phyloP scores from a whole-genome alignment of 2,113 vertebrate genomes.

The Lontra canadensis region DNA sequence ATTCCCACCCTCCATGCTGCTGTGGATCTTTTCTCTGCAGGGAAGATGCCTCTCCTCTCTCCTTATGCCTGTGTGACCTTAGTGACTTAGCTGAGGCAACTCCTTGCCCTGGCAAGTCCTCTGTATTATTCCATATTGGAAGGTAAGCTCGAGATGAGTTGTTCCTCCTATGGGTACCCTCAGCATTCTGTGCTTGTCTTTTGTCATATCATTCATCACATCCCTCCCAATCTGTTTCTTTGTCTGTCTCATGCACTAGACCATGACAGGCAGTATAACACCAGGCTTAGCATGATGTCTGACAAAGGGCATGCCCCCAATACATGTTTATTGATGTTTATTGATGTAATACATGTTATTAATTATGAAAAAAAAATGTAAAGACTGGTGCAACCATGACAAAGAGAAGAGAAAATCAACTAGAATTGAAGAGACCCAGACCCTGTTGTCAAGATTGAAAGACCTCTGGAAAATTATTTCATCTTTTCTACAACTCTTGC shows the following conservation, averaged over 20 bases:
- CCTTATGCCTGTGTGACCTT: not conserved
- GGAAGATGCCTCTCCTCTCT: not conserved
- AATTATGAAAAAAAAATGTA: not conserved
- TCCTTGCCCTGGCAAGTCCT: not conserved
- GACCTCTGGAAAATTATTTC: not conserved
- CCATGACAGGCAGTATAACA: too few species aligned
- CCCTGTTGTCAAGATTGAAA: not conserved
- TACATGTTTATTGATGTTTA: not conserved
- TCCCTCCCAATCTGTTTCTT: not conserved
- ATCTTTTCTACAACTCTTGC: not conserved
- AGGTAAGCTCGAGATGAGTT: not conserved
- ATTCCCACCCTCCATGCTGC: not conserved
- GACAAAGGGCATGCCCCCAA: not conserved
- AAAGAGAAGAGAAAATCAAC: not conserved
- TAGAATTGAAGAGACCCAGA: not conserved
- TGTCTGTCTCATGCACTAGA: not conserved
- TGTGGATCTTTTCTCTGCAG: not conserved
- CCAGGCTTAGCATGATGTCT: not conserved
- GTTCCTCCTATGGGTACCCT: accelerated
- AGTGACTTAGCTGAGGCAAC: too few species aligned
- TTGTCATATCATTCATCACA: accelerated
- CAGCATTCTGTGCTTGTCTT: too few species aligned
- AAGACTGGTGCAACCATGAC: not conserved
- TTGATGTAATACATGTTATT: not conserved
- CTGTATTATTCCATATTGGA: not conserved